Evolutionary conservation across 1,140 invertebrate genomes (phyloP).

Genomic region (Metaphire vulgaris): DNA sequence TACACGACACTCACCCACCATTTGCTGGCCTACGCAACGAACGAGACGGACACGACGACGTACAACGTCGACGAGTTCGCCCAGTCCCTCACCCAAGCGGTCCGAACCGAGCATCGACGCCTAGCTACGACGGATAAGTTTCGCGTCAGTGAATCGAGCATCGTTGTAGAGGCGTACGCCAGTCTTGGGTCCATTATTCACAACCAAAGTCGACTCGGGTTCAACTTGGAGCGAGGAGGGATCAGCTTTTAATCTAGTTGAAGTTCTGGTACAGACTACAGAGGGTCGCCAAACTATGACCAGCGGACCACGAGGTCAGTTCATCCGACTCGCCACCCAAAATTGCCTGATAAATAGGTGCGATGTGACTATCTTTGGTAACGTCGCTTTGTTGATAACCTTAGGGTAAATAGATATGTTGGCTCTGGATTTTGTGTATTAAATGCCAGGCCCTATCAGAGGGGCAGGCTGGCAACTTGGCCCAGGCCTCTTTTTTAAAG

Average conservation of each 20-base stretch:
- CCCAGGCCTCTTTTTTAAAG: too few species aligned
- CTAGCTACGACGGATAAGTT: constrained; percentile 32
- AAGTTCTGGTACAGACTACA: too few species aligned
- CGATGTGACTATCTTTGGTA: too few species aligned
- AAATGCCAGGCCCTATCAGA: too few species aligned
- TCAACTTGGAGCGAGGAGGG: constrained; percentile 76
- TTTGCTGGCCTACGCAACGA: constrained; percentile 68
- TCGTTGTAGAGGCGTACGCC: constrained; percentile 72
- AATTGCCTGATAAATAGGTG: too few species aligned
- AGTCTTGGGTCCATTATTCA: constrained; percentile 71
- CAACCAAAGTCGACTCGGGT: constrained; percentile 73
- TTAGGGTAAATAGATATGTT: too few species aligned
- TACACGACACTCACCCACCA: constrained; percentile 72
- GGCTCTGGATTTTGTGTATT: too few species aligned
- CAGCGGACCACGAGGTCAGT: too few species aligned
- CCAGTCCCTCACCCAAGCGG: constrained; percentile 40
- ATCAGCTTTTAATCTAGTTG: constrained; percentile 80
- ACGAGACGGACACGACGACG: constrained; percentile 45
- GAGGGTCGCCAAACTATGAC: too few species aligned
- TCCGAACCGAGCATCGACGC: constrained; percentile 32
- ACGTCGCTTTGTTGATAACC: too few species aligned
- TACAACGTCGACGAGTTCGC: constrained; percentile 52
- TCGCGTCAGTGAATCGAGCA: constrained; percentile 61
- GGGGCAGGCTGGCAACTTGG: too few species aligned
- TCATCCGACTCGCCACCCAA: too few species aligned